Evolutionary conservation across 53 echinoderm and acorn worm species (phyloP).

Genomic region (Echinarachnius parma): DNA sequence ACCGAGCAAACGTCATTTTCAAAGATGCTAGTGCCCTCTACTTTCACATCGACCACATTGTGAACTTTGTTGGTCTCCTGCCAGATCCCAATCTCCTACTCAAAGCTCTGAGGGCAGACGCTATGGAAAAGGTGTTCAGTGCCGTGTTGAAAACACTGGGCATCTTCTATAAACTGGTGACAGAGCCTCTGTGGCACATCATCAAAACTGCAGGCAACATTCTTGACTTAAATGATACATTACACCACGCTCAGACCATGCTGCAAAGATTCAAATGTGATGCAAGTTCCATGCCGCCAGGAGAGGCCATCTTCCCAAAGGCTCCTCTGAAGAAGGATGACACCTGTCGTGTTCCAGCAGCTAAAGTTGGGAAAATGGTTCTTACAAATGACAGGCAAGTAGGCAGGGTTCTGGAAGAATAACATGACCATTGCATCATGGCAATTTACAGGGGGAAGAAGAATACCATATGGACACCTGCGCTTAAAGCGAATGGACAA

Average conservation of each 20-base stretch:
- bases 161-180: conserved; percentile 40
- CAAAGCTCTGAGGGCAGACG: conserved; percentile 43
- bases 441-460: too few relatives aligned
- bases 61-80: conserved; percentile 16
- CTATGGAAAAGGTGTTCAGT: conserved; percentile 3
- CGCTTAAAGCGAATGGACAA: too few relatives aligned
- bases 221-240: conserved; percentile 39
- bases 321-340: background rate
- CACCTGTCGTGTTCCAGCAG: too few relatives aligned
- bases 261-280: background rate
- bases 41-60: conserved; percentile 49
- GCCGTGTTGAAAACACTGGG: conserved; percentile 55
- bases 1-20: conserved; percentile 53
- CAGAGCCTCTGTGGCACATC: conserved; percentile 45
- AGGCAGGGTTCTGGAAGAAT: too few relatives aligned
- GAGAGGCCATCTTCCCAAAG: conserved; percentile 4
- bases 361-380: too few relatives aligned
- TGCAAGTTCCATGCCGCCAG: background rate
- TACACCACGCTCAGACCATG: background rate
- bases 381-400: too few relatives aligned
- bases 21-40: conserved; percentile 48
- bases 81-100: conserved; percentile 49
- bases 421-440: too few relatives aligned
- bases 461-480: too few relatives aligned
- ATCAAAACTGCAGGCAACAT: conserved; percentile 46